A percentile compares a stretch with the other conserved stretches of the same genome.
Conservation (phyloP, 2,113 vertebrate species). For the Lepisosteus osseus region DNA sequence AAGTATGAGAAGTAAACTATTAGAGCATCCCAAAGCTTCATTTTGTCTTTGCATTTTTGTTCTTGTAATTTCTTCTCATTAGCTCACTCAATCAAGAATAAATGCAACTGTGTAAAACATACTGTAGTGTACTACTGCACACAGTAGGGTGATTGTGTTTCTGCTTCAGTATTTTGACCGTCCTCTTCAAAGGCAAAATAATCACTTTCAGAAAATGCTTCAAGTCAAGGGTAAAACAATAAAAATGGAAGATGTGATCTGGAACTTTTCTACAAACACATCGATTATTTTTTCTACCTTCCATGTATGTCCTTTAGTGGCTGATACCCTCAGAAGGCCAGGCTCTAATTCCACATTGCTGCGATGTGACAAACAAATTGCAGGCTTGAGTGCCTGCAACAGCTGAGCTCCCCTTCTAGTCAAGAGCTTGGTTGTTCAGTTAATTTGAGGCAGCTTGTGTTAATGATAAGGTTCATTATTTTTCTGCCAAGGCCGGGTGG, state of each 20-base stretch:
- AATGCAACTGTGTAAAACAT: no score
- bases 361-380: not conserved
- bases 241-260: constrained; percentile 8
- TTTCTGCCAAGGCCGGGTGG: constrained; percentile 18
- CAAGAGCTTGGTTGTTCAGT: constrained; percentile 15
- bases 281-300: constrained; percentile 7
- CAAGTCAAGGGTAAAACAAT: constrained; percentile 3
- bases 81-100: no score
- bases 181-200: not conserved
- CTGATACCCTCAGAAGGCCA: constrained; percentile 4
- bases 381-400: not conserved
- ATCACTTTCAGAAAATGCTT: not conserved
- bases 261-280: constrained; percentile 11
- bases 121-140: no score
- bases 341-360: not conserved
- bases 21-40: no score
- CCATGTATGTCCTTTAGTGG: constrained; percentile 1
- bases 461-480: constrained; percentile 35
- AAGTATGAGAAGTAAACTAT: no score
- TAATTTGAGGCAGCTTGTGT: constrained; percentile 24
- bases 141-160: no score
- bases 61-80: no score
- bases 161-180: no score
- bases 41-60: no score
- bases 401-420: rapidly evolving